Evolutionary conservation across 1,140 invertebrate genomes (phyloP).

Genomic region (Drosophila grimshawi): DNA sequence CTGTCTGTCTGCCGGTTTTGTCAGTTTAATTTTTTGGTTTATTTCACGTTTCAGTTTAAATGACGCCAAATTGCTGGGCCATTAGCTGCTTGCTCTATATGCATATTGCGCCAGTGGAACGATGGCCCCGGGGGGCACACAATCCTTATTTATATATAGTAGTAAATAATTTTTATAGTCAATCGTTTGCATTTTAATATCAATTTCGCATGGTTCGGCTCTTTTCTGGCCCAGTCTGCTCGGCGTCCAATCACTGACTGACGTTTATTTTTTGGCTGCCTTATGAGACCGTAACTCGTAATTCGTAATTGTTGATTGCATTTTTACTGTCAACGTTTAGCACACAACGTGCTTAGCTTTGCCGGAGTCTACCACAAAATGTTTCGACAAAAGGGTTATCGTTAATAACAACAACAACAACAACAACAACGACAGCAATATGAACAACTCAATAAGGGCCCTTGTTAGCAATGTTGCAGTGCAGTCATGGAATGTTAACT

Average conservation of each 20-base stretch:
- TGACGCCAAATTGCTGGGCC: constrained; percentile 74
- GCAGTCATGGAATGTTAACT: constrained; percentile 28
- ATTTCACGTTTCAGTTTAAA: constrained; percentile 71
- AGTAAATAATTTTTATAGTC: constrained; percentile 72
- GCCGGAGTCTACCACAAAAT: not conserved
- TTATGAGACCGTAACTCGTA: constrained; percentile 78
- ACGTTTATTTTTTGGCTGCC: constrained; percentile 78
- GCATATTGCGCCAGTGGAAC: constrained; percentile 41
- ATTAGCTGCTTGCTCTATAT: constrained; percentile 67
- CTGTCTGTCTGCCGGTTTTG: constrained; percentile 46
- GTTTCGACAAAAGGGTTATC: not conserved
- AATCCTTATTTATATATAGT: constrained; percentile 47
- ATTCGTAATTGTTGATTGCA: constrained; percentile 80
- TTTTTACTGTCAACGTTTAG: constrained; percentile 67
- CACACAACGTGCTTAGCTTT: constrained; percentile 44
- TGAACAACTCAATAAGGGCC: constrained; percentile 73
- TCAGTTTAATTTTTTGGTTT: constrained; percentile 77
- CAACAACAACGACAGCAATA: constrained; percentile 15
- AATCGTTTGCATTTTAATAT: constrained; percentile 81
- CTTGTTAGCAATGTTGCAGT: constrained; percentile 61
- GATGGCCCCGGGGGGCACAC: constrained; percentile 25
- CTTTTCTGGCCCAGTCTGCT: constrained; percentile 1
- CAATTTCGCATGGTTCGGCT: constrained; percentile 53
- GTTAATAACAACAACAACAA: not conserved
- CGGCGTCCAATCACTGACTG: constrained; percentile 65